Conservation (phyloP, 2,113 vertebrate species). For the Columbina picui region DNA sequence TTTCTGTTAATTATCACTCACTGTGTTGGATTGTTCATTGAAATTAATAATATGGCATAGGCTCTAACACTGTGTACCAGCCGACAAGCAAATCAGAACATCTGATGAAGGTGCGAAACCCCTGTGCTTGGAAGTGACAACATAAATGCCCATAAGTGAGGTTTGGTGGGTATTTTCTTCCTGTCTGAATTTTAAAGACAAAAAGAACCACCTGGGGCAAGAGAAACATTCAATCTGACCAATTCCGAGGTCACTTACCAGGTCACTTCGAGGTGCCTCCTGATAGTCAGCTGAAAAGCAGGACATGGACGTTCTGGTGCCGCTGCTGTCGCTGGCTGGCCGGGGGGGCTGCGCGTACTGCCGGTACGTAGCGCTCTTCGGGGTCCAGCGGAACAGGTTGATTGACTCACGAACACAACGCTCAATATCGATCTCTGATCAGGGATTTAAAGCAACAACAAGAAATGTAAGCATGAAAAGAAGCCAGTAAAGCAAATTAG, state of each 20-base stretch:
- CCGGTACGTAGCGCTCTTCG: constrained; percentile 92
- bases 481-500: not conserved
- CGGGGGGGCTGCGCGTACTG: constrained; percentile 90
- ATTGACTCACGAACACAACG: constrained; percentile 97
- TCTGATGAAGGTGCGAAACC: not conserved
- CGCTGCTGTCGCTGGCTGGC: constrained; percentile 27
- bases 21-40: not conserved
- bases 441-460: not conserved
- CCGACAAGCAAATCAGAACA: not conserved
- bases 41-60: not conserved
- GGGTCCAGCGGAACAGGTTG: constrained; percentile 95
- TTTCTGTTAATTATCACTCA: not conserved
- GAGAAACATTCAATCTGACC: not conserved
- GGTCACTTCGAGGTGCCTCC: constrained; percentile 85
- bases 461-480: not conserved
- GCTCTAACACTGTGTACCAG: not conserved
- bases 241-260: constrained; percentile 76
- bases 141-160: not conserved
- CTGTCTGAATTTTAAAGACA: not conserved
- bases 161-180: not conserved
- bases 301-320: constrained; percentile 68
- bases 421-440: constrained; percentile 93
- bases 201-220: not conserved
- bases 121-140: not conserved
- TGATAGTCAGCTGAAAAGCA: constrained; percentile 87